A percentile compares a stretch with the other conserved stretches of the same genome.
These are phyloP conservation scores for Rana temporaria DNA, from an alignment of 2,113 vertebrate species.

Conservation along the genomic window DNA sequence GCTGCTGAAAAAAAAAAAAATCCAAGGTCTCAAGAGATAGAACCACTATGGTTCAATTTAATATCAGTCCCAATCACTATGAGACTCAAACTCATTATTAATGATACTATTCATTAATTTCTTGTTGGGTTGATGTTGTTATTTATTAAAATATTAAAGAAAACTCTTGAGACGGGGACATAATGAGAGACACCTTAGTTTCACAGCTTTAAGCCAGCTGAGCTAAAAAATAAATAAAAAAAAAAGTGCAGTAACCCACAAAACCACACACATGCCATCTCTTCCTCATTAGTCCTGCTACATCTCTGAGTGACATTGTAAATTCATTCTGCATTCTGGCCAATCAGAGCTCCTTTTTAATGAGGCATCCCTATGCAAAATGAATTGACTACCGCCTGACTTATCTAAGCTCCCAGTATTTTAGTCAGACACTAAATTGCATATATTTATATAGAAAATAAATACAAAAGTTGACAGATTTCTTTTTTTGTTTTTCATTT, in stretches of 20 bases:
- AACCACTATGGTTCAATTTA: constrained; percentile 98
- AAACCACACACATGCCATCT: constrained; percentile 70
- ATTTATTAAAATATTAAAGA: constrained; percentile 99
- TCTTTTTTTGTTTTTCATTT: constrained; percentile 21
- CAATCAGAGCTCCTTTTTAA: constrained; percentile 84
- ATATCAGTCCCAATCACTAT: constrained; percentile 99
- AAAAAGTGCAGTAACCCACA: constrained; percentile 65
- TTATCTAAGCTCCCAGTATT: constrained; percentile 83
- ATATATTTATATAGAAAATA: constrained; percentile 80
- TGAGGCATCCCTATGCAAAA: constrained; percentile 97
- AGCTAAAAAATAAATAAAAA: constrained; percentile 47
- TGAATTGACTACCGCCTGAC: constrained; percentile 94
- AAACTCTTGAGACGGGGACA: constrained; percentile 92
- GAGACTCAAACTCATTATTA: constrained; percentile 99
- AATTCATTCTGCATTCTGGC: constrained; percentile 89
- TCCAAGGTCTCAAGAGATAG: constrained; percentile 95
- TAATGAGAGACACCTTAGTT: constrained; percentile 94
- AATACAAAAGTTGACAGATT: constrained; percentile 80
- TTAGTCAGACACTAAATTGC: constrained; percentile 83
- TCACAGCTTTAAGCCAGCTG: constrained; percentile 64
- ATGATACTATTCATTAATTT: constrained; percentile 99
- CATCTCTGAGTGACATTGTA: constrained; percentile 96
- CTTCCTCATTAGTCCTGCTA: constrained; percentile 95
- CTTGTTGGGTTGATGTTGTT: constrained; percentile 99
- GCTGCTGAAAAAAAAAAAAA: constrained; percentile 90